These are phyloP conservation scores for Mormyrus proboscirostris DNA, from an alignment of 2,797 vertebrate genomes.

Conservation along the genomic window DNA sequence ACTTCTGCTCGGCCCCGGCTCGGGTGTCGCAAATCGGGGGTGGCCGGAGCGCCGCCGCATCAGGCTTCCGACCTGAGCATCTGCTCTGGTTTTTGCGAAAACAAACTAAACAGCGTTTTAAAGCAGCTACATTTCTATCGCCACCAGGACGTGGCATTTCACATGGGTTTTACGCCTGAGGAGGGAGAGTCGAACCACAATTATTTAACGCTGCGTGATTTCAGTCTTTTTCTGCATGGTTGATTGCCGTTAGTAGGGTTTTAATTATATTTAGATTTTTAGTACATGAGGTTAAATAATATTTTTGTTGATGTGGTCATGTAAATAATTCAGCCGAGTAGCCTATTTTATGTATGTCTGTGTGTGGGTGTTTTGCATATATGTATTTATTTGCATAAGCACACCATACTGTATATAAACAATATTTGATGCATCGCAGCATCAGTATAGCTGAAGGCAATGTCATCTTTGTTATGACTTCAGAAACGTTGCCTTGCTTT, in stretches of 20 bases:
- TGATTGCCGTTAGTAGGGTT: not conserved
- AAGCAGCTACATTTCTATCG: not conserved
- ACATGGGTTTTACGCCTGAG: not conserved
- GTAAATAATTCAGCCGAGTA: not conserved
- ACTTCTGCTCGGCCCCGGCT: not conserved
- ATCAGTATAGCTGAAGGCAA: constrained; percentile 10
- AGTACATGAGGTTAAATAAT: not conserved
- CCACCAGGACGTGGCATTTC: not conserved
- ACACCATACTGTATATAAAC: not conserved
- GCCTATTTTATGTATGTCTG: not conserved
- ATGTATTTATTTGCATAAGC: not conserved
- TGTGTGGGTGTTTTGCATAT: not conserved
- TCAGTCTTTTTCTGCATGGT: not conserved
- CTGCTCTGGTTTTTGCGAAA: not conserved
- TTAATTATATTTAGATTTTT: not conserved
- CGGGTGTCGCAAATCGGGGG: not conserved
- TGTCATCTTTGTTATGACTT: constrained; percentile 10
- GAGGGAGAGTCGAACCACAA: not conserved
- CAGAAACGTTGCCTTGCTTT: not conserved
- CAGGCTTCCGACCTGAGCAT: not conserved
- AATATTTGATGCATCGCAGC: not conserved
- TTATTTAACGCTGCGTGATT: not conserved
- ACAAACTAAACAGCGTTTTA: not conserved
- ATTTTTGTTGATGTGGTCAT: not conserved
- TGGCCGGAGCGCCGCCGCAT: not conserved